Conservation (phyloP, 2,797 vertebrate species). For the Pipistrellus nathusii region DNA sequence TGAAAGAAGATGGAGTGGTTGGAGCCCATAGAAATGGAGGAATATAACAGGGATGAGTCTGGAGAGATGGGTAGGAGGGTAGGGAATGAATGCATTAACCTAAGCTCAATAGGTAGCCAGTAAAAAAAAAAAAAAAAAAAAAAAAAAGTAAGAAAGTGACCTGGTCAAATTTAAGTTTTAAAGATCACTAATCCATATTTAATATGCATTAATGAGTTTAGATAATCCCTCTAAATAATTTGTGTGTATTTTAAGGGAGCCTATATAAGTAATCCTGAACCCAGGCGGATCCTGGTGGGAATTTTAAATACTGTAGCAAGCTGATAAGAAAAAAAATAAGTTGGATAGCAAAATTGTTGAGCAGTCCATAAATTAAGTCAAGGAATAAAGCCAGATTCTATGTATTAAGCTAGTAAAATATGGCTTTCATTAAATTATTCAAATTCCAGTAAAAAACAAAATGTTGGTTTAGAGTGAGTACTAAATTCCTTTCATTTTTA, state of each 20-base stretch:
- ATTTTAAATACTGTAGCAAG: slow-evolving; percentile 65
- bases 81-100: neutral
- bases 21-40: neutral
- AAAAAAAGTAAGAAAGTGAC: slow-evolving; percentile 49
- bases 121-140: slow-evolving; percentile 45
- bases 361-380: slow-evolving; percentile 54
- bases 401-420: slow-evolving; percentile 42
- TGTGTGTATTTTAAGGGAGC: slow-evolving; percentile 52
- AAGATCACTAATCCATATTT: slow-evolving; percentile 67
- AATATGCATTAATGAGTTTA: slow-evolving; percentile 68
- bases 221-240: slow-evolving; percentile 16
- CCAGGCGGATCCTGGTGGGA: slow-evolving; percentile 36
- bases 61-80: neutral
- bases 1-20: neutral
- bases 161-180: slow-evolving; percentile 68
- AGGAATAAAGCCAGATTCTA: slow-evolving; percentile 34
- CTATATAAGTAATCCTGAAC: slow-evolving; percentile 41
- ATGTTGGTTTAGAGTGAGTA: slow-evolving; percentile 52
- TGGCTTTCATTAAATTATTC: slow-evolving; percentile 54
- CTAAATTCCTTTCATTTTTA: slow-evolving; percentile 36
- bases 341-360: slow-evolving; percentile 49
- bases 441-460: slow-evolving; percentile 63
- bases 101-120: neutral
- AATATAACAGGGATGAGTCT: neutral
- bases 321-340: slow-evolving; percentile 58